Evolutionary conservation across 2,888 invertebrate genomes (phyloP).

Genomic region (Ephialtes manifestator): DNA sequence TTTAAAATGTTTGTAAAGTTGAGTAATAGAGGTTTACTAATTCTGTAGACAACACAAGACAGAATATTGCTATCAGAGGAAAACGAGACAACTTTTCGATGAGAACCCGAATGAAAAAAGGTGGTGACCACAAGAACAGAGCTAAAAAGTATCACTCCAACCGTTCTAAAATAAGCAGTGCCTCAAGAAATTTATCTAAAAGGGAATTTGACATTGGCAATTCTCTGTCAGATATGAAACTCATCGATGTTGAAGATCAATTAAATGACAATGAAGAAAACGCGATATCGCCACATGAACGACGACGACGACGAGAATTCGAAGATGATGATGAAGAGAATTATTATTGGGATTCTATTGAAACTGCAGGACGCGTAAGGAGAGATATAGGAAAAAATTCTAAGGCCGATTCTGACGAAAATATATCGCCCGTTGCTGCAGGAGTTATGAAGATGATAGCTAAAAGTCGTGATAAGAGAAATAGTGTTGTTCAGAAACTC

Average conservation of each 20-base stretch:
- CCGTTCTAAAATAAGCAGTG: slow-evolving; percentile 7
- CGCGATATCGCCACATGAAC: slow-evolving; percentile 40
- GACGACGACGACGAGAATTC: slow-evolving; percentile 41
- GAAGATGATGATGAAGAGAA: slow-evolving; percentile 44
- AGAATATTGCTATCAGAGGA: background rate
- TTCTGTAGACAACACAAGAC: background rate
- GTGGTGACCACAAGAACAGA: background rate
- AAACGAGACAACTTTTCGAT: slow-evolving; percentile 12
- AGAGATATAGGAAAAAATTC: background rate
- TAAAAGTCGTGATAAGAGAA: slow-evolving; percentile 47
- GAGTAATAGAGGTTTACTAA: no score
- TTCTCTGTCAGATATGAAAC: background rate
- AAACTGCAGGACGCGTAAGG: slow-evolving; percentile 1
- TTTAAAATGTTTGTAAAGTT: no score
- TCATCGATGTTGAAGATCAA: slow-evolving; percentile 1
- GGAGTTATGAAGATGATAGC: background rate
- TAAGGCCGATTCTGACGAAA: background rate
- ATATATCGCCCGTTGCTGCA: background rate
- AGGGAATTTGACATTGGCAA: background rate
- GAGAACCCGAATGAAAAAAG: slow-evolving; percentile 14
- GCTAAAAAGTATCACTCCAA: slow-evolving; percentile 27
- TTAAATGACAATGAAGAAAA: slow-evolving; percentile 34
- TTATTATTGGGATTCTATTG: slow-evolving; percentile 16
- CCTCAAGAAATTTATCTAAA: background rate
- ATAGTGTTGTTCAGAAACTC: slow-evolving; percentile 35